Conservation (phyloP, 2,888 invertebrate species). For the Arctia plantaginis region DNA sequence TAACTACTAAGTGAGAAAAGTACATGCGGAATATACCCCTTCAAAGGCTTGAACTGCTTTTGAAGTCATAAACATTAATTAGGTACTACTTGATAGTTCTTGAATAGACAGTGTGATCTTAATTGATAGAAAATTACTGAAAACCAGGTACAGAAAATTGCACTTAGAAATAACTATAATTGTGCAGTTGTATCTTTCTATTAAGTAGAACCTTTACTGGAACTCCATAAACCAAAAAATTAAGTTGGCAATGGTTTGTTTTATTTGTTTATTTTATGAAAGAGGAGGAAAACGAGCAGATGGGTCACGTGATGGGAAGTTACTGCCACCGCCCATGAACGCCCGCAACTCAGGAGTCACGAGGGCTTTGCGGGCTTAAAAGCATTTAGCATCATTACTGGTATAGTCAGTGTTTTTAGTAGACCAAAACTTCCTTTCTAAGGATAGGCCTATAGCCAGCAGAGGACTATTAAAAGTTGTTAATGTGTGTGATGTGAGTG, state of each 20-base stretch:
- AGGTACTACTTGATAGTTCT: not conserved
- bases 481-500: no score
- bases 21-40: not conserved
- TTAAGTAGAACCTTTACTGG: not conserved
- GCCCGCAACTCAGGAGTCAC: no score
- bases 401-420: not conserved
- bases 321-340: no score
- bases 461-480: no score
- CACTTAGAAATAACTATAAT: not conserved
- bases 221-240: not conserved
- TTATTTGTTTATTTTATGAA: no score
- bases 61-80: not conserved
- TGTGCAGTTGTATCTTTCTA: not conserved
- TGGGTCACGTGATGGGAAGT: no score
- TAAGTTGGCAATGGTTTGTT: not conserved
- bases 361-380: no score
- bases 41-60: not conserved
- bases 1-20: not conserved
- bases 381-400: not conserved
- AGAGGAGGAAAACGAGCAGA: no score
- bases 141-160: not conserved
- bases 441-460: no score
- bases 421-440: no score
- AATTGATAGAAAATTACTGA: not conserved
- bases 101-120: not conserved